These are phyloP conservation scores for Homalodisca vitripennis DNA, from an alignment of 1,140 invertebrate species.

Conservation along the genomic window DNA sequence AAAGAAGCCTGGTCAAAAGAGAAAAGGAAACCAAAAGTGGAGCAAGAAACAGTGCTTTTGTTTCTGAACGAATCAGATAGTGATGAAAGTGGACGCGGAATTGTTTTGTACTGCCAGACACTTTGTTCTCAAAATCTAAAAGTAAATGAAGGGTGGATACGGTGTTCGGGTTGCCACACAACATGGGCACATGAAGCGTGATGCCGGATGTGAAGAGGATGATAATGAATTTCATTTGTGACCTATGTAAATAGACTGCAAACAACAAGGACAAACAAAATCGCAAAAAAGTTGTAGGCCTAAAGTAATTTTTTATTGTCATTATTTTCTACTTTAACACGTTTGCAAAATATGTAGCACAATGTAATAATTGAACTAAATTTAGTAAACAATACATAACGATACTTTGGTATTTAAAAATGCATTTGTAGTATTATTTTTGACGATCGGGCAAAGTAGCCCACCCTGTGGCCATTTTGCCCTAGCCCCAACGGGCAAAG, in stretches of 20 bases:
- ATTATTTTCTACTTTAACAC: not conserved
- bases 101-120: constrained; percentile 9
- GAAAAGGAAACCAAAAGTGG: constrained; percentile 10
- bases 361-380: constrained; percentile 17
- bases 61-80: too few relatives aligned
- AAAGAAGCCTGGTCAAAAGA: constrained; percentile 10
- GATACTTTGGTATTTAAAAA: constrained; percentile 21
- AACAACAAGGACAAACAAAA: not conserved
- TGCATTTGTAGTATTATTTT: constrained; percentile 15
- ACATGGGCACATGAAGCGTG: constrained; percentile 45
- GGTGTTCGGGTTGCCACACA: too few relatives aligned
- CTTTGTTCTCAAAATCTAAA: constrained; percentile 23
- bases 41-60: not conserved
- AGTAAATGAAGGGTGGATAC: too few relatives aligned
- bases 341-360: not conserved
- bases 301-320: not conserved
- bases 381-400: not conserved
- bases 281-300: not conserved
- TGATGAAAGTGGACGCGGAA: not conserved
- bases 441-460: constrained; percentile 17
- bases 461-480: constrained; percentile 10
- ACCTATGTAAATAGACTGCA: too few relatives aligned
- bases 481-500: constrained; percentile 20
- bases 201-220: constrained; percentile 40
- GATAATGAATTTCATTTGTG: too few relatives aligned